phyloP scores from a whole-genome alignment of 2,113 vertebrate species.

The Australoheros scitulus region DNA sequence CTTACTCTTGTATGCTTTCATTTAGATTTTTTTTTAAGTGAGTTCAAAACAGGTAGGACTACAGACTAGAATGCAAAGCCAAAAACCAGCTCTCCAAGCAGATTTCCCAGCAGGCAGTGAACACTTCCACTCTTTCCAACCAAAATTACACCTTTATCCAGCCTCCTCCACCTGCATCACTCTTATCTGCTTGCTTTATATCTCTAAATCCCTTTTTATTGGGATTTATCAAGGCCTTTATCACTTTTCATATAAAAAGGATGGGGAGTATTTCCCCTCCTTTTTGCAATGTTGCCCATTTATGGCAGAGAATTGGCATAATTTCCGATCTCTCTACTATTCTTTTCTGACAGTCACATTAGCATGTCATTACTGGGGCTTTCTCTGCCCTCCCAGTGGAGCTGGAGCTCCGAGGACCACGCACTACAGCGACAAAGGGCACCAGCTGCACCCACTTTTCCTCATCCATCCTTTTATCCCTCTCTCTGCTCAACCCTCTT shows the following conservation, averaged over 20 bases:
- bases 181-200: slow-evolving; percentile 60
- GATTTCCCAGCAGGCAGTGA: slow-evolving; percentile 69
- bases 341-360: slow-evolving; percentile 82
- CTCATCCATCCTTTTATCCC: slow-evolving; percentile 60
- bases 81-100: slow-evolving; percentile 43
- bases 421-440: slow-evolving; percentile 77
- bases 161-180: slow-evolving; percentile 50
- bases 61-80: slow-evolving; percentile 43
- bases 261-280: slow-evolving; percentile 70
- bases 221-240: slow-evolving; percentile 77
- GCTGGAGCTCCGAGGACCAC: slow-evolving; percentile 73
- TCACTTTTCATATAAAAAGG: slow-evolving; percentile 76
- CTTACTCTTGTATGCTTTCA: not conserved
- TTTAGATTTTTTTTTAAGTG: not conserved
- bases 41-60: slow-evolving; percentile 38
- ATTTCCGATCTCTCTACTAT: slow-evolving; percentile 81
- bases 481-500: slow-evolving; percentile 35
- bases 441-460: slow-evolving; percentile 83
- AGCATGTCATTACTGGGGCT: slow-evolving; percentile 80
- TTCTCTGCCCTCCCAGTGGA: slow-evolving; percentile 69
- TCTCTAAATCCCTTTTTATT: slow-evolving; percentile 77
- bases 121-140: slow-evolving; percentile 29
- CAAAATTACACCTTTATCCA: slow-evolving; percentile 72
- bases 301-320: slow-evolving; percentile 76
- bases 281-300: slow-evolving; percentile 71